Evolutionary conservation across 2,888 invertebrate species (phyloP), one percentile per base, ranked within the genome.

Genomic region (Odontomyia ornata): DNA sequence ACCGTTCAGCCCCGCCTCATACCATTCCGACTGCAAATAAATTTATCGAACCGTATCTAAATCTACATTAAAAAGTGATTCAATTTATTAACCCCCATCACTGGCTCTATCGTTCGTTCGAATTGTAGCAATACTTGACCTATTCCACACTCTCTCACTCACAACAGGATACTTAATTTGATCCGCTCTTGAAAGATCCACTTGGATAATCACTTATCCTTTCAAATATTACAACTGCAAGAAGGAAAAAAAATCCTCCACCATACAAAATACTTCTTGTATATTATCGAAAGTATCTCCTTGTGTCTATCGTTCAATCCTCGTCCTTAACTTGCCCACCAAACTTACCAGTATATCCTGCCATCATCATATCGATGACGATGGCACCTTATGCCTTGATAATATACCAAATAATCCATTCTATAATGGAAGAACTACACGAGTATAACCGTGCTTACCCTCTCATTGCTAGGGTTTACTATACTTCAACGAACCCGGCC

Each of bases 351-450:
- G n/a, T n/a, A 3, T 36, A 36, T 36, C 36, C 36, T 36, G 36
- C 36, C 36, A 36, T 36, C 36, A 36, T 36, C 36, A 36, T 36
- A 36, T 36, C 36, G 36, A 36, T 36, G 36, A 36, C 5, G 21
- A 21, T 13, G 18, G 21, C 25, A 21, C 25, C 18, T 60, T 60
- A 60, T 25, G 57, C 13, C 25, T 5, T 25, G 25, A 23, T 64
- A 64, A 64, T 64, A 28, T 64, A 64, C 64, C 64, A 64, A 64
- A 64, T 64, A 64, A 64, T 28, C 64, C 64, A 64, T 30, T 27
- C 64, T 64, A 28, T 64, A 25, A 64, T 64, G 23, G 30, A 28
- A 23, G 36, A n/a, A 30, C n/a, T 64, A 64, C 23, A 36, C 36
- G 36, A 60, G 18, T 25, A 15, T 23, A 28, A 28, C 64, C 64